Percentiles rank a stretch among this genome's conserved stretches.
Conservation (phyloP, 1,140 invertebrate genomes). For the Melanaphis sacchari region DNA sequence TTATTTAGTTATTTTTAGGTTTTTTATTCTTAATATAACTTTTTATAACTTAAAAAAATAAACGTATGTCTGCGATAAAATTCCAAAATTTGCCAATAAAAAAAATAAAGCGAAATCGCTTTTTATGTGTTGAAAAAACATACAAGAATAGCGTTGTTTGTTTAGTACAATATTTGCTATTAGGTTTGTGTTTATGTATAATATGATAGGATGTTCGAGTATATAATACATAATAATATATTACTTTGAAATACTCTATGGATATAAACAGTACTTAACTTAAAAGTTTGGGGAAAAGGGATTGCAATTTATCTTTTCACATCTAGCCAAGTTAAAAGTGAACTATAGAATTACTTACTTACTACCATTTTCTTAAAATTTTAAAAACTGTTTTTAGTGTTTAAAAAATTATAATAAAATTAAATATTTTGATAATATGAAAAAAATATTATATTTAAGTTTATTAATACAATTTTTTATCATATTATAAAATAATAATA, state of each 20-base stretch:
- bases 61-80: no score
- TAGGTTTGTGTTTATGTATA: neutral
- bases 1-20: neutral
- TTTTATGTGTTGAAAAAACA: neutral
- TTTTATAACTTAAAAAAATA: neutral
- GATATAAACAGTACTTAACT: neutral
- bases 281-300: neutral
- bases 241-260: neutral
- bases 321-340: no score
- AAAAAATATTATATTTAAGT: no score
- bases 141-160: neutral
- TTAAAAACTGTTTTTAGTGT: no score
- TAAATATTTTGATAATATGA: no score
- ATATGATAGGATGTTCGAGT: neutral
- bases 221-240: neutral
- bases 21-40: neutral
- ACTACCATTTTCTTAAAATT: no score
- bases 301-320: no score
- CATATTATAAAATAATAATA: no score
- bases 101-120: neutral
- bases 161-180: neutral
- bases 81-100: neutral
- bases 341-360: no score
- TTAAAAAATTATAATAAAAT: no score
- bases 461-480: no score